These are phyloP conservation scores for Encarsia formosa DNA, from an alignment of 2,888 invertebrate species.

Conservation along the genomic window DNA sequence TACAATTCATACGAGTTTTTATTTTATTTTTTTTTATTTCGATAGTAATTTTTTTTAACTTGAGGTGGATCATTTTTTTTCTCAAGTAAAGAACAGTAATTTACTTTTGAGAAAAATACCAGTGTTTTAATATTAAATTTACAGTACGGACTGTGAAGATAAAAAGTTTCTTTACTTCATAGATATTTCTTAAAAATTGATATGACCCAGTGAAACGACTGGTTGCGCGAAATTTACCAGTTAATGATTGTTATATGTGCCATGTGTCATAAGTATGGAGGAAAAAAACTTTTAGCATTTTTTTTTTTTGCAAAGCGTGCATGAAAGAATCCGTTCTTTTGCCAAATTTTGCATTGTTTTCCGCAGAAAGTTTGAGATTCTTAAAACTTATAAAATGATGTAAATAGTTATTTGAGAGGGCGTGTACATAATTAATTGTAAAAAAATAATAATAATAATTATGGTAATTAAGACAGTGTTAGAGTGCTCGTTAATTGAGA, in stretches of 20 bases:
- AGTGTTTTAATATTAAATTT: too few relatives aligned
- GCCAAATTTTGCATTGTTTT: slow-evolving; percentile 8
- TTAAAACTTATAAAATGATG: slow-evolving; percentile 9
- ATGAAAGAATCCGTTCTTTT: slow-evolving; percentile 3
- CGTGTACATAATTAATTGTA: slow-evolving; percentile 29
- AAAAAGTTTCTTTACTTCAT: slow-evolving; percentile 6
- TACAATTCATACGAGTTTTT: too few relatives aligned
- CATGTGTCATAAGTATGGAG: slow-evolving; percentile 17
- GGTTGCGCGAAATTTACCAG: slow-evolving; percentile 20
- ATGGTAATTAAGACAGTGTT: too few relatives aligned
- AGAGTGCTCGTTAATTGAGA: slow-evolving; percentile 15
- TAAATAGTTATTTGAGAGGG: slow-evolving; percentile 24
- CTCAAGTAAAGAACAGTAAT: too few relatives aligned
- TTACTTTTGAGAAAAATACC: too few relatives aligned
- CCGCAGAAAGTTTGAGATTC: neutral
- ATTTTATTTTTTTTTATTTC: too few relatives aligned
- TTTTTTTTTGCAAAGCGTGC: slow-evolving; percentile 1
- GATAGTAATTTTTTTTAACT: too few relatives aligned
- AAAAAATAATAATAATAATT: slow-evolving; percentile 21
- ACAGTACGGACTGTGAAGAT: too few relatives aligned
- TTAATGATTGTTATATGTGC: slow-evolving; percentile 26
- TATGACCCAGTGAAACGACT: slow-evolving; percentile 22
- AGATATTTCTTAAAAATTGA: slow-evolving; percentile 6
- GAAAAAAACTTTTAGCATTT: slow-evolving; percentile 17
- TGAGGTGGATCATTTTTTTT: too few relatives aligned